These are phyloP conservation scores for Germaria angustata DNA, from an alignment of 2,888 invertebrate genomes.

Conservation along the genomic window DNA sequence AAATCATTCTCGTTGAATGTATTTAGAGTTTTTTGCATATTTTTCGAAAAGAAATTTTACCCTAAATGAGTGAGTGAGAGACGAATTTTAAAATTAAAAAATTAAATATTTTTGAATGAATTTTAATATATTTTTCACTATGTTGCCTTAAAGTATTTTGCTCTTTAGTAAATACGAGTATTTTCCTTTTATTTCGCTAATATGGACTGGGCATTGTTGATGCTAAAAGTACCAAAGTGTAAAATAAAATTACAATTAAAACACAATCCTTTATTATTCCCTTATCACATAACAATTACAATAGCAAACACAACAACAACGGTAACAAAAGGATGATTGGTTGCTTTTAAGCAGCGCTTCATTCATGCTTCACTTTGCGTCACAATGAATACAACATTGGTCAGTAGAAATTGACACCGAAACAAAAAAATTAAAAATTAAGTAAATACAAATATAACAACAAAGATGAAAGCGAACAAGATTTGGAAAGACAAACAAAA, in stretches of 20 bases:
- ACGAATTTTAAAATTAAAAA: too few species aligned
- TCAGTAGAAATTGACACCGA: slow-evolving; percentile 51
- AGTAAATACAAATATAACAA: slow-evolving; percentile 3
- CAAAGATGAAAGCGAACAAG: background rate
- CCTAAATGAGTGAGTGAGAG: too few species aligned
- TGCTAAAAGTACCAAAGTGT: slow-evolving; percentile 61
- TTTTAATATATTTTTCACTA: background rate
- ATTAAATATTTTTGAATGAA: too few species aligned
- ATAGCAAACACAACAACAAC: slow-evolving; percentile 28
- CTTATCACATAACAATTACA: slow-evolving; percentile 55
- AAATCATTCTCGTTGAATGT: too few species aligned
- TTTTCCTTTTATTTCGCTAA: background rate
- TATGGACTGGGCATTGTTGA: slow-evolving; percentile 34
- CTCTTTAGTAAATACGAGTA: background rate
- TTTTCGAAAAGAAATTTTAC: too few species aligned
- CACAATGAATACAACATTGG: slow-evolving; percentile 41
- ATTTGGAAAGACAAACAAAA: slow-evolving; percentile 8
- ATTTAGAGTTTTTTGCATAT: too few species aligned
- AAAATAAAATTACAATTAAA: slow-evolving; percentile 67
- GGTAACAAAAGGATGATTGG: slow-evolving; percentile 47
- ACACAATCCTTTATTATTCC: slow-evolving; percentile 65
- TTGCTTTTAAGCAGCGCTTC: slow-evolving; percentile 29
- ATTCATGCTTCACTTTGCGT: slow-evolving; percentile 8
- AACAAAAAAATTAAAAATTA: slow-evolving; percentile 5
- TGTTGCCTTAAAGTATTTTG: background rate